Evolutionary conservation across 2,113 vertebrate species (phyloP), one percentile per base, ranked within the genome.

Genomic region (Tamias sibiricus): DNA sequence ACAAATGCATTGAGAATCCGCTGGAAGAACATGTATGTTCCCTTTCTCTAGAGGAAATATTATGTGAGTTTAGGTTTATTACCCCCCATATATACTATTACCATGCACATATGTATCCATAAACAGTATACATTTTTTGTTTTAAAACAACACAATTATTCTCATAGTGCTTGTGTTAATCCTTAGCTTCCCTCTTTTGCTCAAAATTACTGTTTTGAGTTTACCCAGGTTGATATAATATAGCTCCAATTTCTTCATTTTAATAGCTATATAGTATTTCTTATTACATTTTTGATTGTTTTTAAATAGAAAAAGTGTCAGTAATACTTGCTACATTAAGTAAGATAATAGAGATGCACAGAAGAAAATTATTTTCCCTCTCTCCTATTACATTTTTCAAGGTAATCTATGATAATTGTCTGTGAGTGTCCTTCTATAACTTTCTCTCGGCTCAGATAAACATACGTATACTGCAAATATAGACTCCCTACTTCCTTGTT

Each of bases 241-340:
- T 37, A 91, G 14, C 35, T 79, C 32, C 17, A 69, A 12, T 59
- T 85, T 72, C 64, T 72, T 88, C n/a, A 81, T 81, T 87, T 79
- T 93, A 87, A 87, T n/a, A 57, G 76, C 14, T 57, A 20, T 16
- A 16, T 44, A 54, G 26, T 74, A 81, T 81, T 85, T 89, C 32
- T 54, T 42, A 30, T 57, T 35, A 82, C 4, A 83, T 64, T 69
- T 57, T 57, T 69, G 30, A 79, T 7, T 75, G 54, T 44, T 64
- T 92, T 94, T 92, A 40, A 64, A 71, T 85, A 80, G 32, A 7
- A 80, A 80, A 83, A 90, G 44, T 42, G 74, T 86, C 59, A 90
- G 24, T 77, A 86, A 68, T 44, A 62, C 6, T 80, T 93, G 42
- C 17, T 68, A 26, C 19, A 81, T 62, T 92, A 91, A 90, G 44